A percentile compares a stretch with the other conserved stretches of the same genome.
These are phyloP conservation scores for Epirrhoe alternata DNA, from an alignment of 2,888 invertebrate genomes.

Conservation along the genomic window DNA sequence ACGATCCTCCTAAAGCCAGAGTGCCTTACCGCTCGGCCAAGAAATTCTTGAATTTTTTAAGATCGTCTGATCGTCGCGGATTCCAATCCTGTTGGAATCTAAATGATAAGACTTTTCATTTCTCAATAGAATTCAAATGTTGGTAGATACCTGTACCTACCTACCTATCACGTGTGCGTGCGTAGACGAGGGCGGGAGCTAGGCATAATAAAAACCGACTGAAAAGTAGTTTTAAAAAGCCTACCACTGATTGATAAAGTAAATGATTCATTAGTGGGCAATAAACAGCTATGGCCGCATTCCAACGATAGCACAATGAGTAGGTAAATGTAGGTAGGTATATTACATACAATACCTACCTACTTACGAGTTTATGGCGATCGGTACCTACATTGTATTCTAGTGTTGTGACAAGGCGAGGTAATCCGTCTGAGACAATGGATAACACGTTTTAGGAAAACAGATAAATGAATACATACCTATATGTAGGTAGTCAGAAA, in stretches of 20 bases:
- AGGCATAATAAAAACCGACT: not conserved
- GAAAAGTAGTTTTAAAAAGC: constrained; percentile 13
- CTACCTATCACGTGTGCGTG: too few relatives aligned
- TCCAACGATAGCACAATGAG: constrained; percentile 71
- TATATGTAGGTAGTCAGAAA: too few relatives aligned
- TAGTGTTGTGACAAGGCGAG: constrained; percentile 19
- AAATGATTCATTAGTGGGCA: constrained; percentile 74
- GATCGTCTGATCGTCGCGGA: too few relatives aligned
- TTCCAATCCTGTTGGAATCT: too few relatives aligned
- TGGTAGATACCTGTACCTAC: too few relatives aligned
- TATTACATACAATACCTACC: too few relatives aligned
- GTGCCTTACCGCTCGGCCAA: too few relatives aligned
- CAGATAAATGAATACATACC: not conserved
- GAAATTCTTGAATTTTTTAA: too few relatives aligned
- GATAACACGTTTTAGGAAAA: not conserved
- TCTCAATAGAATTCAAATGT: too few relatives aligned
- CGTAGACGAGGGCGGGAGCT: too few relatives aligned
- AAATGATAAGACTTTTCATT: too few relatives aligned
- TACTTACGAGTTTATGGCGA: constrained; percentile 29
- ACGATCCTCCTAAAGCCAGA: too few relatives aligned
- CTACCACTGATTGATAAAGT: constrained; percentile 66
- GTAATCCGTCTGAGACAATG: constrained; percentile 9
- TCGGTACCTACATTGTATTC: constrained; percentile 17
- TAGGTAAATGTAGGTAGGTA: constrained; percentile 59
- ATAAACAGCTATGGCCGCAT: constrained; percentile 74